Conservation (phyloP, 2,797 vertebrate species). For the Falco peregrinus region DNA sequence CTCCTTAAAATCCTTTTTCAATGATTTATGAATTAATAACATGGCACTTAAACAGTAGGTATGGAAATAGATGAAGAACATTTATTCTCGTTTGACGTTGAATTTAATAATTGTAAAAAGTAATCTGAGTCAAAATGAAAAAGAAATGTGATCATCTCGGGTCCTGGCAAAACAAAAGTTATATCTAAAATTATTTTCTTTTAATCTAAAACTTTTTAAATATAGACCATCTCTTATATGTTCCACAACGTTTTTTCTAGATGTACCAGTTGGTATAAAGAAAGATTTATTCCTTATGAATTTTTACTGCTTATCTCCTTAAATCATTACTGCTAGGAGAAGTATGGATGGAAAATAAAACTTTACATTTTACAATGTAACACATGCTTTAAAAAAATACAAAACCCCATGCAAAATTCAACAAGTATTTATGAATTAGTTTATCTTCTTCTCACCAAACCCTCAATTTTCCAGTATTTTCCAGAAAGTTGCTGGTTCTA, state of each 20-base stretch:
- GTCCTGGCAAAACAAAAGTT: not conserved
- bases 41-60: not conserved
- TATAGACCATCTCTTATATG: not conserved
- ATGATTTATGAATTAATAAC: slow-evolving; percentile 64
- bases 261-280: not conserved
- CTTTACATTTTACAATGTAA: not conserved
- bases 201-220: not conserved
- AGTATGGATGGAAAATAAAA: not conserved
- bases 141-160: slow-evolving; percentile 5
- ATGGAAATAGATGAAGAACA: not conserved
- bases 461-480: not conserved
- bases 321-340: not conserved
- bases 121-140: slow-evolving; percentile 18
- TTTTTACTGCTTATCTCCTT: not conserved
- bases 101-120: slow-evolving; percentile 50
- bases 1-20: not conserved
- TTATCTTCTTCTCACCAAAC: not conserved
- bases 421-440: not conserved
- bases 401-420: not conserved
- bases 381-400: not conserved
- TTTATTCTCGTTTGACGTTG: not conserved
- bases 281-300: not conserved
- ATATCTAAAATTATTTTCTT: not conserved
- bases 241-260: not conserved
- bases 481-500: not conserved